phyloP scores from a whole-genome alignment of 2,888 invertebrate species.

The Harpalus rufipes region DNA sequence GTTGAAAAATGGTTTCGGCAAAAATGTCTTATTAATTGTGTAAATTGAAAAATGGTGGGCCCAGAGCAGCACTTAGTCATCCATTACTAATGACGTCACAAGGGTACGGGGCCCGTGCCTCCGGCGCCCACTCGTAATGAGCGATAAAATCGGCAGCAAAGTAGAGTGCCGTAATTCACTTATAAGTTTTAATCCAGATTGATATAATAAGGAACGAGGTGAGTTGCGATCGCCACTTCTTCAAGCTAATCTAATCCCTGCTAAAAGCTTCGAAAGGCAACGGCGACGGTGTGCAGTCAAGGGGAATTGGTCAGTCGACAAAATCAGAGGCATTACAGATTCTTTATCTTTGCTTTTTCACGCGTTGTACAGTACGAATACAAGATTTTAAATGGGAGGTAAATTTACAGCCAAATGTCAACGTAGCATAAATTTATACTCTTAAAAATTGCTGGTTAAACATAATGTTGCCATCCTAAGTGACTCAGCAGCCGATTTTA shows the following conservation, averaged over 20 bases:
- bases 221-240: constrained; percentile 52
- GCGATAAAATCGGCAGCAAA: constrained; percentile 28
- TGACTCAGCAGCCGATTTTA: no score
- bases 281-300: not conserved
- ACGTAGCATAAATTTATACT: no score
- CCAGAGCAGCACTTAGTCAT: constrained; percentile 30
- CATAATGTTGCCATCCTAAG: no score
- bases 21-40: constrained; percentile 22
- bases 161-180: constrained; percentile 30
- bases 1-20: not conserved
- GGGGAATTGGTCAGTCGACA: no score
- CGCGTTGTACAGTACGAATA: no score
- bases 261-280: constrained; percentile 26
- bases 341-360: no score
- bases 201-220: constrained; percentile 47
- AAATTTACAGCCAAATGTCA: no score
- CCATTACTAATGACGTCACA: constrained; percentile 10
- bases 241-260: constrained; percentile 28
- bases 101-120: not conserved
- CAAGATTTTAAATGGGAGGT: no score
- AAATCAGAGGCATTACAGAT: no score
- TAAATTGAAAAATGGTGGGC: constrained; percentile 24
- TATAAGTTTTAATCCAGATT: constrained; percentile 42
- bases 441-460: no score
- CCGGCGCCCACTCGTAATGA: constrained; percentile 29